Conservation (phyloP, 2,113 vertebrate genomes). For the Amblyornis subalaris region DNA sequence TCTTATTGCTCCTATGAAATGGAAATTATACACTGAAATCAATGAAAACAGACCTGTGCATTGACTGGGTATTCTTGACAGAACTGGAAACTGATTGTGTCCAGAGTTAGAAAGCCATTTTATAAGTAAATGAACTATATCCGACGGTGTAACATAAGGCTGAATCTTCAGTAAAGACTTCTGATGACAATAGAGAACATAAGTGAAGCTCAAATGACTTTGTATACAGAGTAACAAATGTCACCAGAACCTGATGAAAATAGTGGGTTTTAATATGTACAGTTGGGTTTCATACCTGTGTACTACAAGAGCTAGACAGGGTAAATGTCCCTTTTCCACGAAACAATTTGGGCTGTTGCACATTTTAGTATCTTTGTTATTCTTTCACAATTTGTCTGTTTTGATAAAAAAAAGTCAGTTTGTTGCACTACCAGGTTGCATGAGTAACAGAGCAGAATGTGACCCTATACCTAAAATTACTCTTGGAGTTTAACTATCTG, state of each 20-base stretch:
- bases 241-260: slow-evolving; percentile 53
- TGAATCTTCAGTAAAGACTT: slow-evolving; percentile 7
- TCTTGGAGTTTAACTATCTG: slow-evolving; percentile 64
- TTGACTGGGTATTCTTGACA: slow-evolving; percentile 1
- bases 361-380: neutral
- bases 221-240: slow-evolving; percentile 13
- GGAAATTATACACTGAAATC: slow-evolving; percentile 33
- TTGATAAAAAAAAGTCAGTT: slow-evolving; percentile 2
- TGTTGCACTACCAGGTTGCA: slow-evolving; percentile 24
- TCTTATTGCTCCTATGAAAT: slow-evolving; percentile 56
- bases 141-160: neutral
- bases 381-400: slow-evolving; percentile 1
- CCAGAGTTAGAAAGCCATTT: neutral
- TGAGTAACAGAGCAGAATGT: slow-evolving; percentile 45
- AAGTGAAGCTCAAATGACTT: slow-evolving; percentile 38
- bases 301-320: slow-evolving; percentile 45
- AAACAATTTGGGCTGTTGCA: slow-evolving; percentile 33
- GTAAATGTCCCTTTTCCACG: neutral
- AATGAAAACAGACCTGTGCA: slow-evolving; percentile 27
- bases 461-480: slow-evolving; percentile 52
- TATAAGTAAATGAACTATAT: neutral
- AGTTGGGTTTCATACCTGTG: neutral
- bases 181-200: slow-evolving; percentile 17
- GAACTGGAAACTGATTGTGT: neutral
- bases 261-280: slow-evolving; percentile 5